Conservation (phyloP, 2,797 vertebrate genomes). For the Triplophysa yarkandensis region DNA sequence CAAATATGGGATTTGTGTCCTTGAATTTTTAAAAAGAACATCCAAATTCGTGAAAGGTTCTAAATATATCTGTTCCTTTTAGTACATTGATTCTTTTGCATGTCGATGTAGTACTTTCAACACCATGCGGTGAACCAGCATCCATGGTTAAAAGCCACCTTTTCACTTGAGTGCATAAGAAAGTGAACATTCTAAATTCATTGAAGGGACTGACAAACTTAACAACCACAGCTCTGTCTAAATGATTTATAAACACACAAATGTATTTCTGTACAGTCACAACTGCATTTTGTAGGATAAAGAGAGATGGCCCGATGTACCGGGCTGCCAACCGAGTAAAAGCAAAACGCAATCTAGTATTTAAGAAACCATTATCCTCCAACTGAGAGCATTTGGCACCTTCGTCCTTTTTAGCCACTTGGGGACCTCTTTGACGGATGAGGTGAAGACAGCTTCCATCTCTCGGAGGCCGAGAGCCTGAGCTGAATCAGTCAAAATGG, state of each 20-base stretch:
- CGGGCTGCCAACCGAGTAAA: constrained; percentile 15
- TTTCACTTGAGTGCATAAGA: constrained; percentile 9
- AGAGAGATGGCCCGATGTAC: constrained; percentile 33
- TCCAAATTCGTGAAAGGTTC: not conserved
- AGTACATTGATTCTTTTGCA: not conserved
- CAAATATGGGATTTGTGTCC: not conserved
- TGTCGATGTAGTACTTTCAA: not conserved
- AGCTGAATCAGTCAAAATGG: constrained; percentile 39
- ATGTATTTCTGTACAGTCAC: constrained; percentile 24
- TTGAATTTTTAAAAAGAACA: not conserved
- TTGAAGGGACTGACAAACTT: not conserved
- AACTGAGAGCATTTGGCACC: constrained; percentile 67
- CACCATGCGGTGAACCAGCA: not conserved
- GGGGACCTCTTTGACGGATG: constrained; percentile 61
- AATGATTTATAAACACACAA: constrained; percentile 14
- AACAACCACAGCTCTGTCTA: constrained; percentile 21
- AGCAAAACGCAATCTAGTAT: constrained; percentile 59
- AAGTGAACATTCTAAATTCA: not conserved
- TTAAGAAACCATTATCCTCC: constrained; percentile 63
- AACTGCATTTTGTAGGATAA: not conserved
- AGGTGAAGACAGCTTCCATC: constrained; percentile 57
- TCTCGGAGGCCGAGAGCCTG: constrained; percentile 18
- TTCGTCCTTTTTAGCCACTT: constrained; percentile 59
- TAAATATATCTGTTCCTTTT: not conserved
- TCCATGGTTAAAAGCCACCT: not conserved